Conservation (phyloP, 2,888 invertebrate genomes). For the Candidula unifasciata region DNA sequence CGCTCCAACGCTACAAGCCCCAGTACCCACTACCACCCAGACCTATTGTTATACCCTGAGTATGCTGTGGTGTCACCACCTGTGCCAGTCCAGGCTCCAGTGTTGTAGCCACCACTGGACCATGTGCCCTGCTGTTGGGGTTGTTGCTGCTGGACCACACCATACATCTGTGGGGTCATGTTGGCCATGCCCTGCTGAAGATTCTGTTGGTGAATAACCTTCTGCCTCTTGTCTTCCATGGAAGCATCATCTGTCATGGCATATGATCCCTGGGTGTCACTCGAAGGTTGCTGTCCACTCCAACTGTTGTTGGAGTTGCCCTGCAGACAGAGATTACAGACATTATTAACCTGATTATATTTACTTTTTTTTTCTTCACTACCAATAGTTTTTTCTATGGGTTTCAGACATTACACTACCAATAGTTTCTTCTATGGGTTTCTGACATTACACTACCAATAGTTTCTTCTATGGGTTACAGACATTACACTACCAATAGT, state of each 20-base stretch:
- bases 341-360: background rate
- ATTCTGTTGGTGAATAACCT: constrained; percentile 26
- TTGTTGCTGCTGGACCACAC: background rate
- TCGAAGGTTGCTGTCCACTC: background rate
- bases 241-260: background rate
- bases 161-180: constrained; percentile 26
- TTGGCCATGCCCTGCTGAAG: constrained; percentile 28
- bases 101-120: background rate
- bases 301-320: background rate
- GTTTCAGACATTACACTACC: no score
- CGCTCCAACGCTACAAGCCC: background rate
- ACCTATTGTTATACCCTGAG: constrained; percentile 19
- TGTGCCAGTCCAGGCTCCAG: background rate
- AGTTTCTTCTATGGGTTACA: no score
- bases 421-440: no score
- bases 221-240: constrained; percentile 22
- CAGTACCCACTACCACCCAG: constrained; percentile 19
- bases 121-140: background rate
- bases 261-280: background rate
- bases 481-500: no score
- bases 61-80: constrained; percentile 10
- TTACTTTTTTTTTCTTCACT: no score
- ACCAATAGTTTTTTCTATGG: no score
- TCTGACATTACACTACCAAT: no score
- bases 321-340: background rate